Base-by-base conservation (phyloP, 2,888 invertebrate species). In the Panopea generosa region DNA sequence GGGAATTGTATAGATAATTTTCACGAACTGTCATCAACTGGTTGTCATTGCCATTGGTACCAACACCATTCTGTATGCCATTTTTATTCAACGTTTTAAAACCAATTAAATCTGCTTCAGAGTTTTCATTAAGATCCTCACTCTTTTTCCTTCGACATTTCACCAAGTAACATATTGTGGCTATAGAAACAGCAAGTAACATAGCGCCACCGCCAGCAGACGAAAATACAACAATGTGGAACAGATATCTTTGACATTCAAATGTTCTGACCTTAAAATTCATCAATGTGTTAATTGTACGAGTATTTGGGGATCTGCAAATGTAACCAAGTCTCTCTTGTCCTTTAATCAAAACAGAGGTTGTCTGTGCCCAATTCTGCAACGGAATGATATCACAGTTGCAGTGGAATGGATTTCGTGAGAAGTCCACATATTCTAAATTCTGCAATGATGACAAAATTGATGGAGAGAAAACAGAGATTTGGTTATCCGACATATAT, bases 321-420 rank as follows among this genome's bases (percentile, higher is more conserved):
- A 63, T 56, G 63, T 91, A 89, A n/a, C 82, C 84, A 9, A 67
- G 70, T 38, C 84, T 84, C 16, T 76, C 69, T n/a, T 76, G 50
- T 20, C 83, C 73, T 22, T 65, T 73, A 7, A 84, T 62, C n/a
- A 45, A 67, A 14, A 87, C 68, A 11, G 61, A 68, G 11, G 84
- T 82, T 43, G 70, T 68, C 6, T 60, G 47, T 11, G 87, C 20
- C 91, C 91, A 91, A 56, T 84, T 74, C 26, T 84, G 77, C 53
- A 91, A 82, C 4, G 81, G 84, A 6, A 90, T 50, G 53, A 88
- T 72, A 22, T 86, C 84, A 79, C 91, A 91, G 20, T 83, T 82
- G 69, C 91, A 91, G 38, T 81, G 52, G 65, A 89, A 89, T 6
- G 87, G 88, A 68, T 90, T 91, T 40, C 75, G 60, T 6, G 89